Evolutionary conservation across 2,113 vertebrate species (phyloP).

Genomic region (Gorilla gorilla): DNA sequence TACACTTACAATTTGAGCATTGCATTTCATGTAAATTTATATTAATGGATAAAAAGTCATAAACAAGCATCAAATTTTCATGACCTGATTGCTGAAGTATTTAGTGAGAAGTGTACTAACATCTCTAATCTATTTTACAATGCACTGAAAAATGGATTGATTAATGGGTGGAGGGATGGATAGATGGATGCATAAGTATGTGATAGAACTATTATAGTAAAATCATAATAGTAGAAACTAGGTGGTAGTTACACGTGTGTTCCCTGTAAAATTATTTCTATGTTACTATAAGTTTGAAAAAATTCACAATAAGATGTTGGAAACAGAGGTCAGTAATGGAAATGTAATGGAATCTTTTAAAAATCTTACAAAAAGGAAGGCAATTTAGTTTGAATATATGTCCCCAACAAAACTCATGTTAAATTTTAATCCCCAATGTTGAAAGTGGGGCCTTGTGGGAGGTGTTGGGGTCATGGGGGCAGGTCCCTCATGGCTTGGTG

Average conservation of each 20-base stretch:
- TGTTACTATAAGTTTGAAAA: background rate
- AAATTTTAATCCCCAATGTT: no score
- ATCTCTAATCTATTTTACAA: background rate
- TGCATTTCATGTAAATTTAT: background rate
- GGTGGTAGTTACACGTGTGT: background rate
- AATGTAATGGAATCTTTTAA: background rate
- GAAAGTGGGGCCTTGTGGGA: no score
- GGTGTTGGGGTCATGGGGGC: no score
- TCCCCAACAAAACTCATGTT: no score
- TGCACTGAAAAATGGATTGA: background rate
- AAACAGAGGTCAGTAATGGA: background rate
- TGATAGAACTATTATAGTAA: background rate
- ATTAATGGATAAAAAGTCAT: background rate
- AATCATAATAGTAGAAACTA: background rate
- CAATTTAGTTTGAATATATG: no score
- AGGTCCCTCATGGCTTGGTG: no score
- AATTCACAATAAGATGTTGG: background rate
- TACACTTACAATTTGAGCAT: background rate
- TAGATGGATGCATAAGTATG: background rate
- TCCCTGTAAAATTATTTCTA: background rate
- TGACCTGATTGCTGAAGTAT: background rate
- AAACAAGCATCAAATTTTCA: background rate
- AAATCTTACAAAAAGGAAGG: background rate
- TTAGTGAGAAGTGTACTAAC: background rate
- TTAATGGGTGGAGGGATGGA: background rate